A percentile compares a stretch with the other conserved stretches of the same genome.
Conservation (phyloP, 2,888 invertebrate genomes). For the Periphyllus acericola region DNA sequence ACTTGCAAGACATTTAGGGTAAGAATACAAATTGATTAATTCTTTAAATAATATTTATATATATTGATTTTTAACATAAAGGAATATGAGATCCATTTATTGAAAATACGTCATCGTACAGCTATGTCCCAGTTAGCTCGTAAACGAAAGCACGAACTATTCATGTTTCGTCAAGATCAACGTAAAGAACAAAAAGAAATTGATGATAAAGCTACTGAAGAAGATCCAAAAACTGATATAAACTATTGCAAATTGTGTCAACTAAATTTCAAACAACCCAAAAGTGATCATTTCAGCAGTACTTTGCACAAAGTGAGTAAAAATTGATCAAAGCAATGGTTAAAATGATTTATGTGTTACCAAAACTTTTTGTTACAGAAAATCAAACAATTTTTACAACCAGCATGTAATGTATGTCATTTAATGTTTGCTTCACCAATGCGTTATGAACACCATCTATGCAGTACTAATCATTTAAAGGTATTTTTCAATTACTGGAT, state of each 20-base stretch:
- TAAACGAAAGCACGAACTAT: conserved; percentile 56
- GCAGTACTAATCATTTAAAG: conserved; percentile 62
- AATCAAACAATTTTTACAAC: conserved; percentile 86
- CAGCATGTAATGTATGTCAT: conserved; percentile 81
- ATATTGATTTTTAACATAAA: conserved; percentile 18
- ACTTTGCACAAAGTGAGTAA: conserved; percentile 73
- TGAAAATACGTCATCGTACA: conserved; percentile 60
- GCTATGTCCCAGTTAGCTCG: conserved; percentile 59
- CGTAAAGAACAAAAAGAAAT: conserved; percentile 82
- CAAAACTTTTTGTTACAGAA: conserved; percentile 70
- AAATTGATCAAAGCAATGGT: neutral
- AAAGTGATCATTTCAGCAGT: conserved; percentile 81
- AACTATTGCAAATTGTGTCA: conserved; percentile 81
- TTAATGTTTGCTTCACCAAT: conserved; percentile 84
- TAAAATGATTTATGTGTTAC: neutral
- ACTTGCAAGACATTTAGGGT: conserved; percentile 80
- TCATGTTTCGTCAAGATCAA: conserved; percentile 78
- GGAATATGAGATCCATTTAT: conserved; percentile 60
- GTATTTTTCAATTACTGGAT: conserved; percentile 37
- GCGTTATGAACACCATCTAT: conserved; percentile 80
- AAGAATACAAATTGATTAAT: conserved; percentile 64
- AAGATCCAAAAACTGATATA: conserved; percentile 73
- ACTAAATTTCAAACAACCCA: conserved; percentile 79
- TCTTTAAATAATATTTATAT: neutral
- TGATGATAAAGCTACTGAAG: conserved; percentile 73